phyloP scores from a whole-genome alignment of 2,113 vertebrate genomes.

The Alethe castanea region DNA sequence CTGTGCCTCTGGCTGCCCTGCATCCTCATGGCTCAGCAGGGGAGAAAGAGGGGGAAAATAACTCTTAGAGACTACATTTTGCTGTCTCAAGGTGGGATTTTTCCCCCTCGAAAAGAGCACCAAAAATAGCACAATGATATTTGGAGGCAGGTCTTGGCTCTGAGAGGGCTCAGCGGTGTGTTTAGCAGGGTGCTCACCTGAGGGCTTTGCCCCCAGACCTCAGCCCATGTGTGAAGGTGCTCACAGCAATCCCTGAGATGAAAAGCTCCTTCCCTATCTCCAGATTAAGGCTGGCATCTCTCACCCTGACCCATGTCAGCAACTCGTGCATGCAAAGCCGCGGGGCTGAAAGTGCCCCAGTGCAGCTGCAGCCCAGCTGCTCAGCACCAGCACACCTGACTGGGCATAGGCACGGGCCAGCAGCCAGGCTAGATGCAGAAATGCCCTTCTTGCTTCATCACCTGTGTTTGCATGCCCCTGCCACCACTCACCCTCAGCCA shows the following conservation, averaged over 20 bases:
- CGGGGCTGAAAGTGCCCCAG: fast-evolving
- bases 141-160: background rate
- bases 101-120: background rate
- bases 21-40: background rate
- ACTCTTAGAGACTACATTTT: background rate
- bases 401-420: background rate
- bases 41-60: background rate
- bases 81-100: background rate
- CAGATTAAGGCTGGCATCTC: background rate
- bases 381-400: background rate
- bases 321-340: fast-evolving
- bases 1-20: background rate
- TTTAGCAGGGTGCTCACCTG: background rate
- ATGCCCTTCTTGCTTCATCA: background rate
- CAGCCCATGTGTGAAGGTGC: background rate
- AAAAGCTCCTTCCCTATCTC: background rate
- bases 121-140: fast-evolving
- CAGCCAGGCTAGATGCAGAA: fast-evolving
- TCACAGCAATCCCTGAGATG: background rate
- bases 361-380: background rate
- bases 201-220: background rate
- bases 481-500: background rate
- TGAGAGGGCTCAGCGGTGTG: background rate
- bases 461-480: background rate
- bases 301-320: fast-evolving